Conservation (phyloP, 37 sponge, comb jelly and placozoan species). For the Eunapius fragilis region DNA sequence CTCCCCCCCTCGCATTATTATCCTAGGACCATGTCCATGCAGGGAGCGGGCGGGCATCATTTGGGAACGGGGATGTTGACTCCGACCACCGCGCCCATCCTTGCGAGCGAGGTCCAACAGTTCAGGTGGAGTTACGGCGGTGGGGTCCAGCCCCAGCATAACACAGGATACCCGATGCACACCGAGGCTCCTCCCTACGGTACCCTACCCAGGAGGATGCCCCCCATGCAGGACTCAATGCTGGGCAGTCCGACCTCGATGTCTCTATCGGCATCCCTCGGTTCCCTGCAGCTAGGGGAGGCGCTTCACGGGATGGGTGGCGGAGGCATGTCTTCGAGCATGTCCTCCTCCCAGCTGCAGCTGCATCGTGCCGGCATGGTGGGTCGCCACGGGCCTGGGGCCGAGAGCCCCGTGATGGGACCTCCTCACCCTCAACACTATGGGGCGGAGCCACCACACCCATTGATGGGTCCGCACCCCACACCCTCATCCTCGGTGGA, state of each 20-base stretch:
- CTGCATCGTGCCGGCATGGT: background rate
- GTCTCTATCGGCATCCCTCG: background rate
- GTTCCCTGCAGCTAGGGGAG: background rate
- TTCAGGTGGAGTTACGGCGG: background rate
- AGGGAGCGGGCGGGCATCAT: background rate
- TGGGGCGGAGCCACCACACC: background rate
- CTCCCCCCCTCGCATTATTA: background rate
- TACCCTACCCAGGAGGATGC: background rate
- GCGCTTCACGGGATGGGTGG: background rate
- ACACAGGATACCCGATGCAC: no score
- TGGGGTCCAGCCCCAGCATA: background rate
- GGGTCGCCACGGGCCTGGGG: background rate
- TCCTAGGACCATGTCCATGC: background rate
- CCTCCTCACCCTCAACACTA: no score
- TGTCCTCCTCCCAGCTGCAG: background rate
- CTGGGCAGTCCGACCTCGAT: background rate
- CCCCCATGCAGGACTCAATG: background rate
- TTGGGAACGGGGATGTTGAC: background rate
- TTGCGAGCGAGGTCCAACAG: background rate
- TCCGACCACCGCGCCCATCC: background rate
- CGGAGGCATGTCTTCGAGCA: background rate
- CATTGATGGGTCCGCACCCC: background rate
- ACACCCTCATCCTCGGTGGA: no score
- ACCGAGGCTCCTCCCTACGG: background rate
- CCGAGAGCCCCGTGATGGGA: background rate